Conservation (phyloP, 2,113 vertebrate genomes). For the Rhynchomys soricoides region DNA sequence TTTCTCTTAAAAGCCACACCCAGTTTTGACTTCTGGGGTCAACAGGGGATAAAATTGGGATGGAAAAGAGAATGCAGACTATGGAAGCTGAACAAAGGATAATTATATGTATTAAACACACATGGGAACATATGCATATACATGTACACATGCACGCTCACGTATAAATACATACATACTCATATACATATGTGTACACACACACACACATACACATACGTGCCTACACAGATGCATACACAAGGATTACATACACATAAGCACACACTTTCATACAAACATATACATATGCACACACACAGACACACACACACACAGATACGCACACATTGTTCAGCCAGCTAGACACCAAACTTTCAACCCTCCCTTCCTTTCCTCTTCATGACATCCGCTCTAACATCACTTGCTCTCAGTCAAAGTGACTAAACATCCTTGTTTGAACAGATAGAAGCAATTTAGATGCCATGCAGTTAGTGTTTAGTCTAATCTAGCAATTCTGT, state of each 20-base stretch:
- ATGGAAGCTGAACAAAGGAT: background rate
- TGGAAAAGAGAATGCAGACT: background rate
- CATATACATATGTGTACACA: background rate
- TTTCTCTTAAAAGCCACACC: background rate
- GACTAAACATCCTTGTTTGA: slow-evolving; percentile 33
- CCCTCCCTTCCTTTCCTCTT: slow-evolving; percentile 41
- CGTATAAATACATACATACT: background rate
- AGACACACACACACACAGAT: background rate
- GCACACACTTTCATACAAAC: background rate
- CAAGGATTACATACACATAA: background rate
- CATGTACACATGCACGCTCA: background rate
- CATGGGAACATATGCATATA: background rate
- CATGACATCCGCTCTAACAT: slow-evolving; percentile 2
- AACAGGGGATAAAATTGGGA: slow-evolving; percentile 41
- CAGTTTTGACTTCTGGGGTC: slow-evolving; percentile 16
- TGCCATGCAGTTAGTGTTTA: background rate
- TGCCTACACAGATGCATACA: too few species aligned
- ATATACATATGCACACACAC: background rate
- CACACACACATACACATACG: background rate
- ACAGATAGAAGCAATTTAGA: background rate
- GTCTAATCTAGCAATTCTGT: background rate
- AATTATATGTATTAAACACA: background rate
- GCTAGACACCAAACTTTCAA: slow-evolving; percentile 49
- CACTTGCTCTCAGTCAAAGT: slow-evolving; percentile 42
- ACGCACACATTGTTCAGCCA: background rate